Evolutionary conservation across 37 sponge, comb jelly and placozoan species (phyloP).

Genomic region (Cliona cf. orientalis): DNA sequence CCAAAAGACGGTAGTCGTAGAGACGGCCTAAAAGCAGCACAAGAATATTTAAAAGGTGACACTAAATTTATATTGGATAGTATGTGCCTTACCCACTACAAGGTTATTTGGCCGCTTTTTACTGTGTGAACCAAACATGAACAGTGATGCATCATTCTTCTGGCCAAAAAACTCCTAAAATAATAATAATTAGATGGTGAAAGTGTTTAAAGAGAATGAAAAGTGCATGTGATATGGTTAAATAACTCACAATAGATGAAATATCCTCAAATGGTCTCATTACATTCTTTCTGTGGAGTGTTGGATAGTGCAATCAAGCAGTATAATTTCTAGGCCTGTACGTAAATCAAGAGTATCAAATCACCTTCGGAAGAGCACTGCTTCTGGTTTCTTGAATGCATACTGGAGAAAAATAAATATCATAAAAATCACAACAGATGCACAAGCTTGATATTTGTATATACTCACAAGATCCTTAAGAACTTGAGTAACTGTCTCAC

Average conservation of each 20-base stretch:
- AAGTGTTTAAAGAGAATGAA: background rate
- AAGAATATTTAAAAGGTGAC: background rate
- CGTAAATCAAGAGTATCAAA: background rate
- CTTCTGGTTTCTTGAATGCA: slow-evolving; percentile 80
- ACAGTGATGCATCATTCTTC: slow-evolving; percentile 88
- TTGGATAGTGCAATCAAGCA: no score
- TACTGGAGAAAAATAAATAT: slow-evolving; percentile 38
- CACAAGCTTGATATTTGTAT: background rate
- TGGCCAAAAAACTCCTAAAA: slow-evolving; percentile 82
- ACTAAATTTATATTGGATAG: background rate
- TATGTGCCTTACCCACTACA: slow-evolving; percentile 68
- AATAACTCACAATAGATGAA: slow-evolving; percentile 61
- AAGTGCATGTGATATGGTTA: no score
- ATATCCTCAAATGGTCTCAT: slow-evolving; percentile 84
- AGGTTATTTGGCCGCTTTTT: slow-evolving; percentile 97
- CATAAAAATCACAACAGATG: background rate
- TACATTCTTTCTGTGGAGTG: slow-evolving; percentile 65
- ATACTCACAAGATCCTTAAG: slow-evolving; percentile 81
- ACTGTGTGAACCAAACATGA: slow-evolving; percentile 90
- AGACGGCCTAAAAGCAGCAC: slow-evolving; percentile 69
- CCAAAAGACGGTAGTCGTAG: slow-evolving; percentile 82
- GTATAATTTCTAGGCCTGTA: no score
- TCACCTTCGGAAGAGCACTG: slow-evolving; percentile 67
- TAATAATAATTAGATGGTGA: background rate
- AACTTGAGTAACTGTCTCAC: slow-evolving; percentile 75